phyloP scores from a whole-genome alignment of 2,888 invertebrate species.

The Xanthia icteritia region DNA sequence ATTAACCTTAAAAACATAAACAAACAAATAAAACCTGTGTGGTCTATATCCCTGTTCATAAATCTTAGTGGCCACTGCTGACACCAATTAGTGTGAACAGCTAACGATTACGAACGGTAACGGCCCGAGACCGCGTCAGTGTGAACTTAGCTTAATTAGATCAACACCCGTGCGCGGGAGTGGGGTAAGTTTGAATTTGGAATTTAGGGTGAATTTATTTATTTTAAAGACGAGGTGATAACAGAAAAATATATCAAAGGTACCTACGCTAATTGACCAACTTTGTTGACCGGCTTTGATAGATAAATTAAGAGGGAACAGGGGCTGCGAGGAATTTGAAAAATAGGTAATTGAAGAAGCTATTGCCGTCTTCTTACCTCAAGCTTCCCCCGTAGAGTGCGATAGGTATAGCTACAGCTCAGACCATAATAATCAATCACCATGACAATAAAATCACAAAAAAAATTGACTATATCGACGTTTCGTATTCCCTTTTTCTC shows the following conservation, averaged over 20 bases:
- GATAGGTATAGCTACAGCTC: no score
- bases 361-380: no score
- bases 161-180: constrained; percentile 10
- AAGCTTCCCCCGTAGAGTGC: no score
- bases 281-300: no score
- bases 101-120: constrained; percentile 61
- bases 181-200: constrained; percentile 39
- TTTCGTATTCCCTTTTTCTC: no score
- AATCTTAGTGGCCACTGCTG: constrained; percentile 60
- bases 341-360: no score
- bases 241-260: background rate
- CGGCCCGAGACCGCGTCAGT: constrained; percentile 61
- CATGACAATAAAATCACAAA: no score
- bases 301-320: no score
- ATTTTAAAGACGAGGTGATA: no score
- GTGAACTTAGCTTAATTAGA: constrained; percentile 71
- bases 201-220: background rate
- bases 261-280: background rate
- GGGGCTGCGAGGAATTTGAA: no score
- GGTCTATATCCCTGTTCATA: constrained; percentile 58
- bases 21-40: constrained; percentile 61
- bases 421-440: no score
- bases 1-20: constrained; percentile 14
- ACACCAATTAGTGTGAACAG: constrained; percentile 73
- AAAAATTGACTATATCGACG: no score